Conservation (phyloP, 2,888 invertebrate species). For the Aromia moschata region DNA sequence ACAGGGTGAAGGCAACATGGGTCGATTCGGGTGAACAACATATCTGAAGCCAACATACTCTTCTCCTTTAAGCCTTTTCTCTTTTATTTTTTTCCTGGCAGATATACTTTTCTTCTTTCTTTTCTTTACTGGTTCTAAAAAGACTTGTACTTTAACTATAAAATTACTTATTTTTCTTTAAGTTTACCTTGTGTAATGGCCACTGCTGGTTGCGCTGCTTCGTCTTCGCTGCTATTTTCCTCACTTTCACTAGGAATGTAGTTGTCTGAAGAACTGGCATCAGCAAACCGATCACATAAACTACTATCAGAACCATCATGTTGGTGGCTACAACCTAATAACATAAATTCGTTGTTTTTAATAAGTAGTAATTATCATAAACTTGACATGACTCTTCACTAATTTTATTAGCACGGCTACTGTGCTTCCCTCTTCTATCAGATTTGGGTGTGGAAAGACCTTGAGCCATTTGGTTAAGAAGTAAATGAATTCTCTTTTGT, state of each 20-base stretch:
- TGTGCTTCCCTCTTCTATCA: not conserved
- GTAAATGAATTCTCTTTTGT: slow-evolving; percentile 8
- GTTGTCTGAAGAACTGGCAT: not conserved
- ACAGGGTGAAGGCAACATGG: slow-evolving; percentile 16
- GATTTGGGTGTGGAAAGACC: not conserved
- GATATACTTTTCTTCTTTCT: slow-evolving; percentile 9
- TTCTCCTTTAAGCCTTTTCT: slow-evolving; percentile 8
- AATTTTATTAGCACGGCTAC: not conserved
- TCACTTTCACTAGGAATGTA: not conserved
- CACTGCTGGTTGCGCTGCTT: not conserved
- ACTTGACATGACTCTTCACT: too few species aligned
- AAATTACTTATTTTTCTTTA: not conserved
- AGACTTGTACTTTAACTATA: slow-evolving; percentile 4
- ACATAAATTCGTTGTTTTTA: not conserved
- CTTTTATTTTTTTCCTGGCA: slow-evolving; percentile 4
- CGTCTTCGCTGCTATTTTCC: not conserved
- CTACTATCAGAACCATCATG: not conserved
- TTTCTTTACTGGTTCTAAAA: slow-evolving; percentile 6
- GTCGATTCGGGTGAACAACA: slow-evolving; percentile 2
- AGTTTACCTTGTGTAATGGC: not conserved
- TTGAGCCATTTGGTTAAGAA: not conserved
- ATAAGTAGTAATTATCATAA: not conserved
- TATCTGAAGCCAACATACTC: slow-evolving; percentile 6
- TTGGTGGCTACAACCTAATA: not conserved
- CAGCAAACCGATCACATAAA: not conserved